Percentiles rank a stretch among this genome's conserved stretches.
These are phyloP conservation scores for Heliconius hortense DNA, from an alignment of 2,888 invertebrate species.

Conservation along the genomic window DNA sequence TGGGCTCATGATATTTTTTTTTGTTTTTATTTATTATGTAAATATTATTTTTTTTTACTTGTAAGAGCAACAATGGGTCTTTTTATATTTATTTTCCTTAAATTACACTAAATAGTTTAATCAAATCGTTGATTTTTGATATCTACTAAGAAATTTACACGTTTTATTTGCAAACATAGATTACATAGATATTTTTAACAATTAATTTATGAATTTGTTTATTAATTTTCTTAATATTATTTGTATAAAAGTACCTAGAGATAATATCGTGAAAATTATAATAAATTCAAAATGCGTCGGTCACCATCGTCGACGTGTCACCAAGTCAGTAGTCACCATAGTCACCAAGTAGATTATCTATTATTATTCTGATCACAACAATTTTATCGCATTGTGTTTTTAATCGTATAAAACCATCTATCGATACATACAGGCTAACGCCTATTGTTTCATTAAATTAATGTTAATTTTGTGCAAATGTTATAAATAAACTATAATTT, in stretches of 20 bases:
- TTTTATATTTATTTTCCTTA: no score
- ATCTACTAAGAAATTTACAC: no score
- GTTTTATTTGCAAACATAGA: no score
- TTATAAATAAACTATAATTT: background rate
- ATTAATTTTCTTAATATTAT: background rate
- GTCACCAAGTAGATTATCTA: constrained; percentile 51
- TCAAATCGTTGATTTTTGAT: background rate
- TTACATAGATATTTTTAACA: background rate
- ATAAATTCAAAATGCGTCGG: constrained; percentile 58
- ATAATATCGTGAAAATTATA: constrained; percentile 38
- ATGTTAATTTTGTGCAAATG: background rate
- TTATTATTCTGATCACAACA: constrained; percentile 53
- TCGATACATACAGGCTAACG: background rate
- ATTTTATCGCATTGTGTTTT: constrained; percentile 43
- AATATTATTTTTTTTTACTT: background rate
- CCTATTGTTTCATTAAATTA: constrained; percentile 11
- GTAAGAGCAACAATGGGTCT: no score
- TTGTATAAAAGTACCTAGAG: constrained; percentile 6
- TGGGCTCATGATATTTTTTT: constrained; percentile 18
- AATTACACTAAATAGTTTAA: background rate
- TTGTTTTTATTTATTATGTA: background rate
- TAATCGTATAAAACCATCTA: constrained; percentile 25
- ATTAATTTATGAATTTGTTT: background rate
- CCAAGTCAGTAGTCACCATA: no score
- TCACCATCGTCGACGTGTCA: constrained; percentile 53